phyloP scores from a whole-genome alignment of 2,797 vertebrate genomes.

The Artibeus jamaicensis region DNA sequence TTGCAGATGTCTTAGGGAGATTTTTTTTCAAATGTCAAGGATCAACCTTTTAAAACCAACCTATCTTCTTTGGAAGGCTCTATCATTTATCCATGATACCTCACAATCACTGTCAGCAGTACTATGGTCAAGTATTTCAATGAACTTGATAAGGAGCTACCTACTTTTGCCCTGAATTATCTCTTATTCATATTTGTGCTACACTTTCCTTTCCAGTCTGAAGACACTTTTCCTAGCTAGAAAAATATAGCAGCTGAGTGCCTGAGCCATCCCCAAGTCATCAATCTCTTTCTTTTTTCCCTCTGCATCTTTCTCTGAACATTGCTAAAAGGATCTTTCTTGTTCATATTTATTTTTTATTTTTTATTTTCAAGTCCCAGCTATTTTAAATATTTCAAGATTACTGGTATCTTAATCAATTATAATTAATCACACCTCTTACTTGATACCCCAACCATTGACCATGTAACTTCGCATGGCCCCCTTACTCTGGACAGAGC shows the following conservation, averaged over 20 bases:
- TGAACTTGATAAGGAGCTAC: not conserved
- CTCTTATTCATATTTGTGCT: not conserved
- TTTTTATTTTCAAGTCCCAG: not conserved
- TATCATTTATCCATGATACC: not conserved
- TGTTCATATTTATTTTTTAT: not conserved
- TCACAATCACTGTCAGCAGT: not conserved
- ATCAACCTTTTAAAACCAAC: not conserved
- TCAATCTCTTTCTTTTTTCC: not conserved
- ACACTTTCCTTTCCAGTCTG: not conserved
- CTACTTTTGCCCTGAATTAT: not conserved
- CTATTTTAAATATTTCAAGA: no score
- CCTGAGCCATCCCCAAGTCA: not conserved
- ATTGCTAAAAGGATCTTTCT: not conserved
- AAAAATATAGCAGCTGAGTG: not conserved
- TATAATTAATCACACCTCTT: not conserved
- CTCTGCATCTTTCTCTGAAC: not conserved
- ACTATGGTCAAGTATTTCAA: not conserved
- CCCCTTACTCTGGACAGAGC: not conserved
- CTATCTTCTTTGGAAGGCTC: not conserved
- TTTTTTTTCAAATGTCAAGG: not conserved
- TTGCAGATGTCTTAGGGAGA: not conserved
- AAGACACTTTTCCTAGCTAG: not conserved
- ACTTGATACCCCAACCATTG: not conserved
- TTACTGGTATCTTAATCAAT: not conserved
- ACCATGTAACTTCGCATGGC: not conserved